A percentile compares a stretch with the other conserved stretches of the same genome.
Conservation (phyloP, 2,113 vertebrate genomes). For the Nerophis lumbriciformis region DNA sequence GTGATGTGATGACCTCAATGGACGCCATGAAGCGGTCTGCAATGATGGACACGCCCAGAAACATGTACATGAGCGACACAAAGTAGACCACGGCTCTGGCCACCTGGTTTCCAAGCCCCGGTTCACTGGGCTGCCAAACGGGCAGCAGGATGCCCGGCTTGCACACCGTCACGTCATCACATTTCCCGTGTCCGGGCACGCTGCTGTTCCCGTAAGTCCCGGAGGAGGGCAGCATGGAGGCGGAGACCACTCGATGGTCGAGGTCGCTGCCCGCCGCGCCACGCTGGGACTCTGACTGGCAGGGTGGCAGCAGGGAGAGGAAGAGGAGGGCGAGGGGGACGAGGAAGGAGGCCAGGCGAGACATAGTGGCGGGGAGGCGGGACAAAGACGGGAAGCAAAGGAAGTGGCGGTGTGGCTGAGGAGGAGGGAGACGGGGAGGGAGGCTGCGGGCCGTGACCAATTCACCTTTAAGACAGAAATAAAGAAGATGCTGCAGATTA, state of each 20-base stretch:
- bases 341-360: slow-evolving; percentile 24
- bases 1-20: slow-evolving; percentile 97
- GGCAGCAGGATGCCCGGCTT: slow-evolving; percentile 83
- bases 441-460: slow-evolving; percentile 23
- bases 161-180: slow-evolving; percentile 64
- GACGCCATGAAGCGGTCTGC: slow-evolving; percentile 98
- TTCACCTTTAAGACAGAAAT: slow-evolving; percentile 32
- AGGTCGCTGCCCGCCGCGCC: slow-evolving; percentile 19
- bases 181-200: slow-evolving; percentile 11
- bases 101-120: slow-evolving; percentile 75
- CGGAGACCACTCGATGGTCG: background rate
- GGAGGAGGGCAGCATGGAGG: slow-evolving; percentile 33
- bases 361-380: slow-evolving; percentile 52
- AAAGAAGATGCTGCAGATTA: background rate
- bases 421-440: slow-evolving; percentile 23
- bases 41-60: slow-evolving; percentile 95
- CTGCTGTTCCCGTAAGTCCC: slow-evolving; percentile 21
- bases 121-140: slow-evolving; percentile 76
- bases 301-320: slow-evolving; percentile 50
- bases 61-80: slow-evolving; percentile 92
- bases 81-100: slow-evolving; percentile 88
- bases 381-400: slow-evolving; percentile 37
- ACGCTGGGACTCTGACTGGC: slow-evolving; percentile 59
- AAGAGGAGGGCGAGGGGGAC: slow-evolving; percentile 50
- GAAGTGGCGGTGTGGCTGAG: slow-evolving; percentile 51